These are phyloP conservation scores for Tricholauxania praeusta DNA, from an alignment of 2,888 invertebrate species.

Conservation along the genomic window DNA sequence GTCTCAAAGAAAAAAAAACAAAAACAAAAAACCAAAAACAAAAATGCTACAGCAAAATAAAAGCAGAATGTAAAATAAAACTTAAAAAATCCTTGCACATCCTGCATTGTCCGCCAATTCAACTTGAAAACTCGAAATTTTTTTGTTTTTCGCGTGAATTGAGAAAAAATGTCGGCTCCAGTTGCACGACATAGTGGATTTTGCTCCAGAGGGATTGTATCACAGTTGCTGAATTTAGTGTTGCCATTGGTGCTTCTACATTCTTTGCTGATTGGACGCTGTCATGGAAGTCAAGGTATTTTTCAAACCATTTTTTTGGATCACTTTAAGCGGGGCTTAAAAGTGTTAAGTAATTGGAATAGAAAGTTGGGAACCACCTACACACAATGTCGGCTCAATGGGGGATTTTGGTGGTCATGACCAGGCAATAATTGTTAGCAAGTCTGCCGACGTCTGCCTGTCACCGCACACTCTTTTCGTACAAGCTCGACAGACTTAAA, in stretches of 20 bases:
- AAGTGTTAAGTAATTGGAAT: too few relatives aligned
- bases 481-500: too few relatives aligned
- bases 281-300: conserved; percentile 35
- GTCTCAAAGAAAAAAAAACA: neutral
- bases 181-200: neutral
- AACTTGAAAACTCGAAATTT: neutral
- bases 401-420: too few relatives aligned
- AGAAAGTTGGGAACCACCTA: too few relatives aligned
- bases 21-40: neutral
- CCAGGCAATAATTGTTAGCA: too few relatives aligned
- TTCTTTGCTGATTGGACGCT: conserved; percentile 1
- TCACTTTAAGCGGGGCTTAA: too few relatives aligned
- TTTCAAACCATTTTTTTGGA: too few relatives aligned
- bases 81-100: neutral
- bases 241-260: conserved; percentile 26
- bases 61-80: neutral
- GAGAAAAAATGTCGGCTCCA: too few relatives aligned
- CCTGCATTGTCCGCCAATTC: neutral
- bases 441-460: too few relatives aligned
- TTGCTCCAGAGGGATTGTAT: neutral
- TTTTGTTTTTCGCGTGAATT: too few relatives aligned
- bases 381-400: too few relatives aligned
- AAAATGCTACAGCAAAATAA: neutral
- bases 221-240: conserved; percentile 18
- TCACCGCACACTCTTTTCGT: too few relatives aligned